Percentiles rank a stretch among this genome's conserved stretches.
These are phyloP conservation scores for Hassar affinis DNA, from an alignment of 2,113 vertebrate species.

Conservation along the genomic window DNA sequence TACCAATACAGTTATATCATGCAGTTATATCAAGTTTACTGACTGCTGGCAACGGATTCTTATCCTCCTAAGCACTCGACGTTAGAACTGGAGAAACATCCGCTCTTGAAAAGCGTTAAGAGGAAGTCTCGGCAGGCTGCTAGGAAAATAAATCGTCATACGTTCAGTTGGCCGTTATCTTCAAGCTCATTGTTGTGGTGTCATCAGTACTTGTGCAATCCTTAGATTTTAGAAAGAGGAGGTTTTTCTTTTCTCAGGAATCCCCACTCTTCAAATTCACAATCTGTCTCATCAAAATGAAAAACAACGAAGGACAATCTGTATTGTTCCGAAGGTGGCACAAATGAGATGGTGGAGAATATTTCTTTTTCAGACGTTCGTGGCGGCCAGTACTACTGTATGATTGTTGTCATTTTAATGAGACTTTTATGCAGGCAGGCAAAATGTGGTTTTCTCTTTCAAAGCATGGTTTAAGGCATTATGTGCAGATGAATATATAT, in stretches of 20 bases:
- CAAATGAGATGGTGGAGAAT: slow-evolving; percentile 30
- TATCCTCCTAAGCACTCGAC: not conserved
- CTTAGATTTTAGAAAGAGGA: slow-evolving; percentile 23
- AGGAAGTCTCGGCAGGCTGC: not conserved
- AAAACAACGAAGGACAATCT: too few species aligned
- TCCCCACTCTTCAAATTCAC: slow-evolving; percentile 35
- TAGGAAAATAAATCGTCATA: not conserved
- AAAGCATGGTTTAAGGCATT: slow-evolving; percentile 37
- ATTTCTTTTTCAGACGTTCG: slow-evolving; percentile 32
- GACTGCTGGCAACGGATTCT: slow-evolving; percentile 31
- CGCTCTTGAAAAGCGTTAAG: not conserved
- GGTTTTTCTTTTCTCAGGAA: slow-evolving; percentile 65
- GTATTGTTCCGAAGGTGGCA: slow-evolving; percentile 44
- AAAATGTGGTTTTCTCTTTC: slow-evolving; percentile 11
- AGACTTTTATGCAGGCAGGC: slow-evolving; percentile 18
- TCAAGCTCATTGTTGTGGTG: slow-evolving; percentile 15
- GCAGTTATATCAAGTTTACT: slow-evolving; percentile 25
- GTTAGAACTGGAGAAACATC: not conserved
- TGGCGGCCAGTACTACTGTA: slow-evolving; percentile 4
- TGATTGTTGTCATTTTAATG: not conserved
- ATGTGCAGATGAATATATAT: slow-evolving; percentile 40
- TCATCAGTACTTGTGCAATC: slow-evolving; percentile 46
- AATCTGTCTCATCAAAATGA: not conserved
- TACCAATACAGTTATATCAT: not conserved
- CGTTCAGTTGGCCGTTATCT: slow-evolving; percentile 2